Base-by-base conservation (phyloP, 2,113 vertebrate species). In the Thamnophis sirtalis region DNA sequence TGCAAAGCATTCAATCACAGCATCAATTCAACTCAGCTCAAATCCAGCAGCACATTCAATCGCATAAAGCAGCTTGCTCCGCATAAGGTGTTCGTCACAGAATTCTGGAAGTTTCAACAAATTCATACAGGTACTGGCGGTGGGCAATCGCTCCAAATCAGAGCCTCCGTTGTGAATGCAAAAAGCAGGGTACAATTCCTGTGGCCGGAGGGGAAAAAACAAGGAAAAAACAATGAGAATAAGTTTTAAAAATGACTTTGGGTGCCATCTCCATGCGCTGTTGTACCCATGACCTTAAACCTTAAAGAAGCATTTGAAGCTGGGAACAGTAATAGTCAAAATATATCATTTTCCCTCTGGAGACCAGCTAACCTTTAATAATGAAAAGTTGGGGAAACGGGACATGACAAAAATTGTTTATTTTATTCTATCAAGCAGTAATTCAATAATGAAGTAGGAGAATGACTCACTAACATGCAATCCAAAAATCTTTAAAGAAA, bases 121-220 rank as follows among this genome's bases (percentile, higher is more conserved):
- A 97, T 99, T 99, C 99, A 99, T 99, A 97, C 99, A 99, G 96
- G 99, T 99, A 97, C 99, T 99, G 97, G 99, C 99, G 1, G 99
- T 99, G 94, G 99, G 99, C 0, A 99, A 97, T 87, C 99, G 98
- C 91, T 99, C 99, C 93, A 99, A 97, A 96, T 99, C 99, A 0
- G 96, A 97, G 80, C 99, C 99, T 28, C 99, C 99, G 0, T 99
- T 99, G 97, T 99, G 99, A 94, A 99, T 98, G 97, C 99, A 99
- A 97, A 99, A 99, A 0, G 99, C 99, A 9, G 99, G 99, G 94
- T 99, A 99, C 33, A 99, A 97, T 96, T 99, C 99, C 99, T 99
- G 96, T 33, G 95, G 94, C 89, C 92, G n/a, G 89, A 88, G 1
- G 9, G 26, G 21, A 60, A 55, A 49, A 7, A 53, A 80, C 56